Base-by-base conservation (phyloP, 2,113 vertebrate genomes). In the Limnothrissa miodon region DNA sequence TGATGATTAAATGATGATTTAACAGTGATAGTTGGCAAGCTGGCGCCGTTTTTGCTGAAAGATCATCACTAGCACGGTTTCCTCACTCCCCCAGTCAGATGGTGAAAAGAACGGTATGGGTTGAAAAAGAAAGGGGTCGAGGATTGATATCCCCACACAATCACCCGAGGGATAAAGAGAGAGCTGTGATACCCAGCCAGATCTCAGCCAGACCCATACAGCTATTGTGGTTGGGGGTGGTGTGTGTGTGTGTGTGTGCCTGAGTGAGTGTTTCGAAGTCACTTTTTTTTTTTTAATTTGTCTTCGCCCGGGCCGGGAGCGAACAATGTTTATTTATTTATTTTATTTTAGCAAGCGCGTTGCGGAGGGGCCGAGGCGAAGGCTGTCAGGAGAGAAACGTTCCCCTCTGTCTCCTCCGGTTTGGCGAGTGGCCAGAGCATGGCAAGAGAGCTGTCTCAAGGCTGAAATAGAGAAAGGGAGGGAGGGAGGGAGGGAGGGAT, bases 381-480 rank as follows among this genome's bases (percentile, higher is more conserved):
- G 66, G 9, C 66, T 74, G 66, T 70, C 62, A 70, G 62, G 70
- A 84, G 56, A 87, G 80, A 83, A 51, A 83, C 85, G 79, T 88
- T 79, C 83, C 86, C 86, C 85, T 83, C 84, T 85, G 85, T 87
- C 78, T 90, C 83, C 33, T 79, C 79, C 62, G 82, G 29, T 83
- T 90, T 86, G 89, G 86, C 86, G 15, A 80, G 80, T 83, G 85
- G 85, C 85, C 90, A 88, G 46, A 74, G 79, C 79, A 74, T 82
- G 85, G 88, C 85, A 83, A 93, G 91, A 87, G 87, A 87, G 87
- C 90, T 88, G 25, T 92, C 84, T 88, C 87, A 91, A 90, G 90
- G 92, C 89, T 86, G 92, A 90, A 86, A 87, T 70, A n/a, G 44
- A n/a, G 4, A 78, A 0, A 36, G 1, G 53, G 81, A 25, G 82